Evolutionary conservation across 2,797 vertebrate species (phyloP).

Genomic region (Phalloptychus januarius): DNA sequence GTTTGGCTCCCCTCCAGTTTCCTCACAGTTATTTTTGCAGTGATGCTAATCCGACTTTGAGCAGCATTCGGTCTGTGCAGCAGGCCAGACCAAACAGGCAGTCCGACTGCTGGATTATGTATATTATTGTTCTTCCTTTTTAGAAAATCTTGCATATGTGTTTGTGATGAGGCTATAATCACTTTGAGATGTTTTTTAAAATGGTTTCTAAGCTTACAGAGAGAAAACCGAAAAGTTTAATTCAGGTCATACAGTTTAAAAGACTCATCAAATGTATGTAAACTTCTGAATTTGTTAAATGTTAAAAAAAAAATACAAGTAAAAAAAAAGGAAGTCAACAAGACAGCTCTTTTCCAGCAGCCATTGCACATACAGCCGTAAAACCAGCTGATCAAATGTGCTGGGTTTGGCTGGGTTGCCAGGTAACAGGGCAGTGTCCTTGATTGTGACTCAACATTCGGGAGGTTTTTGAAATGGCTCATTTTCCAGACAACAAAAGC

Average conservation of each 20-base stretch:
- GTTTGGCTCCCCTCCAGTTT: conserved; percentile 58
- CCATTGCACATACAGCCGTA: no score
- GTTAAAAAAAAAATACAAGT: background rate
- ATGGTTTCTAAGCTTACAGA: background rate
- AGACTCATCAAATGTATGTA: no score
- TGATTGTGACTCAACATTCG: no score
- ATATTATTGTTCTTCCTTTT: conserved; percentile 36
- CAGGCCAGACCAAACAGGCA: conserved; percentile 37
- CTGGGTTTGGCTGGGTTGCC: no score
- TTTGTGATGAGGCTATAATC: conserved; percentile 14
- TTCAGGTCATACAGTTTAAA: no score
- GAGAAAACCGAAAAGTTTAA: background rate
- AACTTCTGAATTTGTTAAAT: background rate
- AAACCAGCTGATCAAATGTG: no score
- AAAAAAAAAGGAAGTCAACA: background rate
- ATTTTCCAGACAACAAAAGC: no score
- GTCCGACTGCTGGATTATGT: conserved; percentile 56
- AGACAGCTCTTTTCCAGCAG: no score
- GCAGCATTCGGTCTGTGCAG: conserved; percentile 27
- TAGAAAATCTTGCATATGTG: conserved; percentile 5
- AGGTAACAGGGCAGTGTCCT: no score
- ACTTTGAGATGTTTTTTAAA: background rate
- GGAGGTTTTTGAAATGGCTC: no score
- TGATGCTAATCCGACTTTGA: conserved; percentile 70
- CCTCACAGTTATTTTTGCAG: conserved; percentile 70